Evolutionary conservation across 2,888 invertebrate species (phyloP).

Genomic region (Nomada flava): DNA sequence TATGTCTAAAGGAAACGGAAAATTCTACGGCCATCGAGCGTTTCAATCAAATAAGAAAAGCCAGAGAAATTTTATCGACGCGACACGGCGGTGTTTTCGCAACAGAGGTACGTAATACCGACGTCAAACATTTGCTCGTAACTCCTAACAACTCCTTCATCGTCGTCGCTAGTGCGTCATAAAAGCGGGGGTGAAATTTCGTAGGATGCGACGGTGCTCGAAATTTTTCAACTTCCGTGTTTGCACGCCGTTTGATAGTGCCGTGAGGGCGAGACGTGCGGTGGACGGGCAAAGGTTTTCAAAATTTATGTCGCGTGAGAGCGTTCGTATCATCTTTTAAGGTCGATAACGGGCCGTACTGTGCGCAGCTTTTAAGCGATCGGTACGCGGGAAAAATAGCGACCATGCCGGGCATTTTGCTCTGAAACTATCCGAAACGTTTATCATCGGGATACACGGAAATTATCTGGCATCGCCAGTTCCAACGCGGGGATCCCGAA

Average conservation of each 20-base stretch:
- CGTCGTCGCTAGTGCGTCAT: background rate
- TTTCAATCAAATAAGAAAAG: too few relatives aligned
- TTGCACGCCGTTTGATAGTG: constrained; percentile 1
- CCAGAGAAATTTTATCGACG: too few relatives aligned
- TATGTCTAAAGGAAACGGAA: too few relatives aligned
- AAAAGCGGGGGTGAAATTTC: background rate
- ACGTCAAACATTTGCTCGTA: constrained; percentile 1
- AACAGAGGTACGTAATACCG: background rate
- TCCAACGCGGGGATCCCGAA: constrained; percentile 31
- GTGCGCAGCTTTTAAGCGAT: constrained; percentile 30
- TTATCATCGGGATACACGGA: constrained; percentile 51
- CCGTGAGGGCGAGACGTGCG: background rate
- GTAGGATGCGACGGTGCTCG: background rate
- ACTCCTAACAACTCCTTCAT: background rate
- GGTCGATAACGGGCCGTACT: constrained; percentile 15
- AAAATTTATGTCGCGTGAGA: constrained; percentile 10
- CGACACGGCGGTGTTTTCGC: too few relatives aligned
- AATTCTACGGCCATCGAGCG: too few relatives aligned
- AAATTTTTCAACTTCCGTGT: constrained; percentile 17
- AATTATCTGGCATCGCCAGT: constrained; percentile 46
- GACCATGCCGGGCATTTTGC: constrained; percentile 6
- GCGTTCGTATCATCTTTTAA: constrained; percentile 10
- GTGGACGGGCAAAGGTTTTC: background rate
- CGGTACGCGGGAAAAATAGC: constrained; percentile 33
- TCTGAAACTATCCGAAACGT: constrained; percentile 49